Evolutionary conservation across 2,113 vertebrate species (phyloP), one percentile per base, ranked within the genome.

Genomic region (Muntiacus muntjak): DNA sequence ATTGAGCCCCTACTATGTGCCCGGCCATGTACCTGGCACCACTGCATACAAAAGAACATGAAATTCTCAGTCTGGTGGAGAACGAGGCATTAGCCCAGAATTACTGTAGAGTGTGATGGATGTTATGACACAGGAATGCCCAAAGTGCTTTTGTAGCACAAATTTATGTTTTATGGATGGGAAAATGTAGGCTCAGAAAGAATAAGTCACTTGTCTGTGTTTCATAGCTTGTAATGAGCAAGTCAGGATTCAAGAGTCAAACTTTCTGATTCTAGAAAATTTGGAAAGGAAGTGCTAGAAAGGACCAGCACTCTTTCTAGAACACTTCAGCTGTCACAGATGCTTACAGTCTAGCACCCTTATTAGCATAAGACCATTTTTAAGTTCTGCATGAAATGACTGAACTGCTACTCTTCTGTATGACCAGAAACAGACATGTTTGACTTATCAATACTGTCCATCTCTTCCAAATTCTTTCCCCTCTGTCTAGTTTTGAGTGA

Each of bases 171-270:
- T 96, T 94, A 87, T 26, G n/a, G 64, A 64, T 81, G 47, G 85
- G 85, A 97, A 97, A 96, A 96, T 71, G 40, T 43, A 94, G 23
- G 47, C 23, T 94, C 64, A 91, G 52, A 91, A 92, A 67, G 87
- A 96, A 36, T 82, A 97, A 82, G 84, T 87, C 74, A 97, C 79
- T 92, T 95, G 67, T 50, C 28, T 9, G 82, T 78, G 54, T 97
- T 96, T 98, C 62, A 82, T 1, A 91, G 45, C 26, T 92, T 85
- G 14, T 58, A 71, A 96, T 30, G n/a, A 94, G 79, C n/a, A 95
- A 89, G 6, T 76, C 71, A 86, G 54, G 54, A 94, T 95, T 88
- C 47, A 60, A 76, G 3, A 94, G 91, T 88, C 76, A 94, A 86
- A 91, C 7, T 16, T 78, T 81, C 7, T 88, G 28, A 7, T 85